Percentiles rank a stretch among this genome's conserved stretches.
Conservation (phyloP, 2,113 vertebrate species). For the Asarcornis scutulata region DNA sequence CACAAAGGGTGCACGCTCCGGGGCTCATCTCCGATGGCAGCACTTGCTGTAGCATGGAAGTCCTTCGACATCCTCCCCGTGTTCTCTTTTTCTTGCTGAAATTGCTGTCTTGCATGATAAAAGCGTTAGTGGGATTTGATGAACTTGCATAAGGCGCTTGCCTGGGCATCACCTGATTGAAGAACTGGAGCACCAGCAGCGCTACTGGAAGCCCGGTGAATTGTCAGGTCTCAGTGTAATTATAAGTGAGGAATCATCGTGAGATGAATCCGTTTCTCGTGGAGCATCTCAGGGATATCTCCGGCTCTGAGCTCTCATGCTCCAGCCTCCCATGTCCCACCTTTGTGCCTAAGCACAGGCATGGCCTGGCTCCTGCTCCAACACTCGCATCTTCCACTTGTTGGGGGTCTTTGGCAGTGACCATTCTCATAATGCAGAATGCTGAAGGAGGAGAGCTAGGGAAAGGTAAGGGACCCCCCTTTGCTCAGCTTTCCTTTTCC, state of each 20-base stretch:
- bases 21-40: neutral
- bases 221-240: neutral
- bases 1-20: neutral
- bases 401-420: neutral
- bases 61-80: neutral
- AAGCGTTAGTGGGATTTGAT: neutral
- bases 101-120: neutral
- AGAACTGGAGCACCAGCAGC: neutral
- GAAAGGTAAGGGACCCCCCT: neutral
- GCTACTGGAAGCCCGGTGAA: neutral
- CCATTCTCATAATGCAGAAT: neutral
- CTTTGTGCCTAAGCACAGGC: neutral
- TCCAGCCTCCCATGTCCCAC: neutral
- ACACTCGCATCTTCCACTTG: fast-evolving
- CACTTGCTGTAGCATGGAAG: neutral
- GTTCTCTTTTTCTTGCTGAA: neutral
- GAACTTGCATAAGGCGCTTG: neutral
- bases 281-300: neutral
- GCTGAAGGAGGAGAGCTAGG: neutral
- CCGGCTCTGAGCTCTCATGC: neutral
- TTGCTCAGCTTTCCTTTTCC: neutral
- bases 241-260: neutral
- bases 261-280: neutral
- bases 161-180: neutral
- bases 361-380: neutral